phyloP scores from a whole-genome alignment of 2,113 vertebrate species.

The Archilochus colubris region DNA sequence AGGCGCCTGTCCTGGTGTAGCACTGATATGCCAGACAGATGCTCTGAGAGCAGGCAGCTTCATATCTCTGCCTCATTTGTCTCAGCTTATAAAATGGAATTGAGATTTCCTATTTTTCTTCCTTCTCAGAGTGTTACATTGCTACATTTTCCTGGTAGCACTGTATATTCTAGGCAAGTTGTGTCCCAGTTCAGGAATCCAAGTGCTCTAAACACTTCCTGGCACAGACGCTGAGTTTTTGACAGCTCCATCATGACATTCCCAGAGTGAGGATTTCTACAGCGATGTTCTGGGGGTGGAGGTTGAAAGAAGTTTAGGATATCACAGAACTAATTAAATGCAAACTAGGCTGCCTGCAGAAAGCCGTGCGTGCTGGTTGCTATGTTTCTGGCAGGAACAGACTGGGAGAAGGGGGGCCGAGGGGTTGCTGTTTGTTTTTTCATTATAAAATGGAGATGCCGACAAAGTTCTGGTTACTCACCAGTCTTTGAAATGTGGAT shows the following conservation, averaged over 20 bases:
- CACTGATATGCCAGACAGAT: neutral
- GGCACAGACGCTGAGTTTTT: slow-evolving; percentile 41
- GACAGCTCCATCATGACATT: slow-evolving; percentile 55
- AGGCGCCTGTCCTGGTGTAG: neutral
- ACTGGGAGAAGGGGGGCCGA: slow-evolving; percentile 33
- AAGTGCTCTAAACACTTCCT: slow-evolving; percentile 27
- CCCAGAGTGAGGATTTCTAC: slow-evolving; percentile 54
- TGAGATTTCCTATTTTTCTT: neutral
- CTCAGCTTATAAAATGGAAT: neutral
- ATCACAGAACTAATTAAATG: slow-evolving; percentile 74
- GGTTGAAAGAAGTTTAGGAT: slow-evolving; percentile 67
- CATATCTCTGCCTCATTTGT: neutral
- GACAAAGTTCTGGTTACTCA: slow-evolving; percentile 64
- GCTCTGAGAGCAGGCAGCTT: neutral
- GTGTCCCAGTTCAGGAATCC: neutral
- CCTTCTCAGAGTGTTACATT: neutral
- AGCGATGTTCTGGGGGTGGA: slow-evolving; percentile 45
- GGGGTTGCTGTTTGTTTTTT: slow-evolving; percentile 54
- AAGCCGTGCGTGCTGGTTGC: slow-evolving; percentile 57
- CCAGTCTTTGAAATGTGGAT: slow-evolving; percentile 64
- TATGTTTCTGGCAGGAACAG: slow-evolving; percentile 63
- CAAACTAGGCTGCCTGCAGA: slow-evolving; percentile 69
- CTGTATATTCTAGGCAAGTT: neutral
- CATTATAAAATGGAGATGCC: slow-evolving; percentile 57
- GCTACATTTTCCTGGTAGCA: neutral